Evolutionary conservation across 2,797 vertebrate species (phyloP), one percentile per base, ranked within the genome.

Genomic region (Cercopithecus diana): DNA sequence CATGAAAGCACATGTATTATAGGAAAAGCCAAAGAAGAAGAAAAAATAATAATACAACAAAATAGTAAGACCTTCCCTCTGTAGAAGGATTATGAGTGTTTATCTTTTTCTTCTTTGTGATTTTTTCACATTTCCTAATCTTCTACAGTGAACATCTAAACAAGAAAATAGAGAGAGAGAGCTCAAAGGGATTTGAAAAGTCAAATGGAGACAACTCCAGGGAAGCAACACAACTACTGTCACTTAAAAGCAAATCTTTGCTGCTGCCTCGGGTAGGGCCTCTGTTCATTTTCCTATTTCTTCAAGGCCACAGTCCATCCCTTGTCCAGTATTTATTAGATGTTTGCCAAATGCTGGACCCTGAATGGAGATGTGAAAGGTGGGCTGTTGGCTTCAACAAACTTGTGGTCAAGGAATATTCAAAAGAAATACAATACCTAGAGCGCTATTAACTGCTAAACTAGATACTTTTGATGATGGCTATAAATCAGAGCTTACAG

Each of bases 371-470:
- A 95, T 52, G 41, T 5, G 33, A 61, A 57, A 96, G 72, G 55
- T 36, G 28, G n/a, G 64, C 30, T 57, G 33, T 5, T 77, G 30
- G 36, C 41, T 15, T 85, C 11, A 20, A 80, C n/a, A 58, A 87
- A 87, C 55, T 87, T 73, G 43, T 39, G 72, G 58, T 82, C 83
- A 70, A 96, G 48, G 91, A 94, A 95, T 58, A 86, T 39, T 45
- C 30, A 26, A 61, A 95, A 94, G 61, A 82, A 43, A 92, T 11
- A 58, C 58, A 79, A 57, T 22, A 26, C 13, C 8, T 43, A 20
- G 22, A 45, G 30, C 4, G 24, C 4, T 52, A n/a, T 33, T 79
- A 64, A 58, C 72, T 33, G 52, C 24, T 77, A 45, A 88, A n/a
- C 26, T 12, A 7, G 0, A 0, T 50, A 75, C 36, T 88, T 93